Evolutionary conservation across 2,113 vertebrate genomes (phyloP), one percentile per base, ranked within the genome.

Genomic region (Pica pica): DNA sequence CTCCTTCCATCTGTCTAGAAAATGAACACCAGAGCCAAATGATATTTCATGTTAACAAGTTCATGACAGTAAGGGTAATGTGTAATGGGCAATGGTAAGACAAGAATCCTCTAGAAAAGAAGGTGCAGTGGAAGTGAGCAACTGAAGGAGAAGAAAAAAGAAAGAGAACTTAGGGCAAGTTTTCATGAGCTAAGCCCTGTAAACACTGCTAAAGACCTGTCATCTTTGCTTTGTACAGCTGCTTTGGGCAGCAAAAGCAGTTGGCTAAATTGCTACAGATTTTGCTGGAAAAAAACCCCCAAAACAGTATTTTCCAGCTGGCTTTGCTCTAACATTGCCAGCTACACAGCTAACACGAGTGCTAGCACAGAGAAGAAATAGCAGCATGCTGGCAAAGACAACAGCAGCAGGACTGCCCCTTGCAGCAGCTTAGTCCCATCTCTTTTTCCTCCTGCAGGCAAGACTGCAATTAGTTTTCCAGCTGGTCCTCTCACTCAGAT

Each of bases 1-100:
- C 83, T 69, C 85, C 19, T 93, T 87, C 95, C 35, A 92, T 90
- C 68, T 89, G 30, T 42, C 83, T 55, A 67, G 42, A 94, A 77
- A 61, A 85, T 1, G 5, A 87, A 64, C 30, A 41, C 18, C 28
- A 44, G 68, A 77, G 68, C 59, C 89, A 90, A 94, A 77, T 17
- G 12, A 33, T n/a, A 90, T 64, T 96, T 92, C 69, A 70, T 2
- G 2, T 74, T 70, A 90, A 79, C 42, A 55, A 77, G 31, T 56
- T 75, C 50, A 64, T 8, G 27, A 69, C 26, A 50, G 30, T 41
- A 70, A 65, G 33, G 27, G 22, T 68, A 89, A 67, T 11, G 47
- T 22, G 16, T 68, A 80, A 73, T 9, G 20, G 33, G 30, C 27
- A 88, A 65, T 5, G 18, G 39, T 60, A 93, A 86, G 9, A 21